Percentiles rank a stretch among this genome's conserved stretches.
phyloP scores from a whole-genome alignment of 2,888 invertebrate genomes.

The Eupeodes latifasciatus region DNA sequence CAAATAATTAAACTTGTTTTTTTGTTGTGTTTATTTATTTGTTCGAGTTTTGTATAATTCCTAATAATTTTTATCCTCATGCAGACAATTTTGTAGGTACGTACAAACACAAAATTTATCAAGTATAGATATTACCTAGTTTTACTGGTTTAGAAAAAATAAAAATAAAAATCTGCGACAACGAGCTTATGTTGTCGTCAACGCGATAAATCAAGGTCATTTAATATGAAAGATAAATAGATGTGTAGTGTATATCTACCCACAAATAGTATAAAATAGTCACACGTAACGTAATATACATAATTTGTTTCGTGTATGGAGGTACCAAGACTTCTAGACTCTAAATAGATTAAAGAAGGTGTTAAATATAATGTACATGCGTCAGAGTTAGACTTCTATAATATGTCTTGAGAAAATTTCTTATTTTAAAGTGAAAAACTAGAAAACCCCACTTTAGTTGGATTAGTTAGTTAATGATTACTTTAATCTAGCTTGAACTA shows the following conservation, averaged over 20 bases:
- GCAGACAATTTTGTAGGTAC: not conserved
- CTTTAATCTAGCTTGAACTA: too few relatives aligned
- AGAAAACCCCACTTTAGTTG: not conserved
- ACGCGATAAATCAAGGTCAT: conserved; percentile 53
- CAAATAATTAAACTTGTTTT: not conserved
- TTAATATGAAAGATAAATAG: not conserved
- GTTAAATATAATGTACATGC: not conserved
- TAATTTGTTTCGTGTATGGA: not conserved
- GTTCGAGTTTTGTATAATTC: conserved; percentile 9
- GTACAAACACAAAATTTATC: conserved; percentile 18
- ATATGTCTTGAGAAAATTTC: not conserved
- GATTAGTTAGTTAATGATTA: too few relatives aligned
- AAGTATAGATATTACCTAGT: conserved; percentile 2
- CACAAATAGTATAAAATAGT: not conserved
- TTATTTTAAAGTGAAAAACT: not conserved
- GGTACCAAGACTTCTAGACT: not conserved
- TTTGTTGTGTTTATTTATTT: too few relatives aligned
- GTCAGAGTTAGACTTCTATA: conserved; percentile 4
- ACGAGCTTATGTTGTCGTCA: conserved; percentile 54
- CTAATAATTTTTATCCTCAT: conserved; percentile 5
- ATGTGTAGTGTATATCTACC: not conserved
- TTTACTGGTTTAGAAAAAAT: conserved; percentile 37
- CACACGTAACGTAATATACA: not conserved
- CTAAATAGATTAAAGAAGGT: not conserved
- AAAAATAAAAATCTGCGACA: not conserved